These are phyloP conservation scores for Teleogryllus occipitalis DNA, from an alignment of 1,140 invertebrate genomes.

Conservation along the genomic window DNA sequence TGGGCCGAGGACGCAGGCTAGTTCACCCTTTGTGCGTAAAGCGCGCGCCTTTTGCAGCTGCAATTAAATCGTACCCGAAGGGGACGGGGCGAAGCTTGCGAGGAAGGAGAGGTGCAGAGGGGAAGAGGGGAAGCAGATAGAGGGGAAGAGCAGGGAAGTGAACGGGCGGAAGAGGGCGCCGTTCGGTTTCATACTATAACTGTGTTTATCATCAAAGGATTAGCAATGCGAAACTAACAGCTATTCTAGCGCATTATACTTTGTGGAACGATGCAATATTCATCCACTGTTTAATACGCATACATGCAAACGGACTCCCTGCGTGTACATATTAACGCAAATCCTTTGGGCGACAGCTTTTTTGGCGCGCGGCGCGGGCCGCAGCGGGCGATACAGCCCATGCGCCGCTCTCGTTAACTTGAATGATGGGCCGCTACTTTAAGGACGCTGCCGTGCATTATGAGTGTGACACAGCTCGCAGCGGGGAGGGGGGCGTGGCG, in stretches of 20 bases:
- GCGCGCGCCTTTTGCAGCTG: background rate
- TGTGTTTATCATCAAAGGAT: background rate
- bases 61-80: background rate
- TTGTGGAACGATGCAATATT: background rate
- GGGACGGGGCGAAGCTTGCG: background rate
- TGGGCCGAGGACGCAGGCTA: no score
- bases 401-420: background rate
- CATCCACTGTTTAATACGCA: background rate
- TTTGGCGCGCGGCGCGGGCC: background rate
- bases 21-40: background rate
- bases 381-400: background rate
- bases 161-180: background rate
- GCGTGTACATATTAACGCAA: background rate
- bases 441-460: background rate
- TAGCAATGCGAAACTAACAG: background rate
- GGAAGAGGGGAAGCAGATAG: background rate
- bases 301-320: background rate
- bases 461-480: background rate
- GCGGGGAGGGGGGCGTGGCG: background rate
- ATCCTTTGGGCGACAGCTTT: slow-evolving; percentile 3
- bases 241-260: background rate
- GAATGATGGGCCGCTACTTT: background rate
- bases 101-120: background rate
- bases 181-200: background rate
- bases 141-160: background rate